Conservation (phyloP, 2,113 vertebrate genomes). For the Zeus faber region DNA sequence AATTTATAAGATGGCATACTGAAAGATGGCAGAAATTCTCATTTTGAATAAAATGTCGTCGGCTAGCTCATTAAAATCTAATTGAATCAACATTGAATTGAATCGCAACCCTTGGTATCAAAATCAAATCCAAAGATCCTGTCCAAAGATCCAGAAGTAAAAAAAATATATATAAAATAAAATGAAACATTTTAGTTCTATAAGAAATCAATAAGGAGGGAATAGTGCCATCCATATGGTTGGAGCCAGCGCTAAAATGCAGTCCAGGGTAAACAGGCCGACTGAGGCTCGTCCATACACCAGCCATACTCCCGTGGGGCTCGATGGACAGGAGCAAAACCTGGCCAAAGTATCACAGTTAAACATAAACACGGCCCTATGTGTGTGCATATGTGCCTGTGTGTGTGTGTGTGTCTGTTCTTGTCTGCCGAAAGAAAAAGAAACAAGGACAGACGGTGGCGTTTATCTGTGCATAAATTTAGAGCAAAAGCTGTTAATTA, state of each 20-base stretch:
- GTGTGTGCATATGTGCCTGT: constrained; percentile 4
- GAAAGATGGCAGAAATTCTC: too few relatives aligned
- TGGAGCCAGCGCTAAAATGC: constrained; percentile 29
- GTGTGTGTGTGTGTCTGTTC: constrained; percentile 20
- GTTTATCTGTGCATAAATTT: constrained; percentile 66
- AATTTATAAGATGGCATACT: too few relatives aligned
- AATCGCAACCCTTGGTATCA: too few relatives aligned
- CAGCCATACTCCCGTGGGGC: constrained; percentile 45
- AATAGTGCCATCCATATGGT: constrained; percentile 53
- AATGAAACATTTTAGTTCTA: too few relatives aligned
- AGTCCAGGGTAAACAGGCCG: constrained; percentile 57
- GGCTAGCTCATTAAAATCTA: too few relatives aligned
- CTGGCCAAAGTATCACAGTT: constrained; percentile 55
- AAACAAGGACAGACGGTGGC: constrained; percentile 52
- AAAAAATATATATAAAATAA: background rate
- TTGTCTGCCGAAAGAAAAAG: constrained; percentile 44
- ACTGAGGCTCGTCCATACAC: constrained; percentile 65
- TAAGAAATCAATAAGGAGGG: background rate
- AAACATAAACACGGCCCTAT: constrained; percentile 34
- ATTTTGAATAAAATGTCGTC: too few relatives aligned
- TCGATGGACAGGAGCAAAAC: constrained; percentile 57
- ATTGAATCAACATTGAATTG: too few relatives aligned
- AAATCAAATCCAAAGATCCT: too few relatives aligned
- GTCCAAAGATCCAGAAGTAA: too few relatives aligned
- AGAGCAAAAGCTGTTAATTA: constrained; percentile 57